Conservation (phyloP, 2,797 vertebrate genomes). For the Trematomus bernacchii region DNA sequence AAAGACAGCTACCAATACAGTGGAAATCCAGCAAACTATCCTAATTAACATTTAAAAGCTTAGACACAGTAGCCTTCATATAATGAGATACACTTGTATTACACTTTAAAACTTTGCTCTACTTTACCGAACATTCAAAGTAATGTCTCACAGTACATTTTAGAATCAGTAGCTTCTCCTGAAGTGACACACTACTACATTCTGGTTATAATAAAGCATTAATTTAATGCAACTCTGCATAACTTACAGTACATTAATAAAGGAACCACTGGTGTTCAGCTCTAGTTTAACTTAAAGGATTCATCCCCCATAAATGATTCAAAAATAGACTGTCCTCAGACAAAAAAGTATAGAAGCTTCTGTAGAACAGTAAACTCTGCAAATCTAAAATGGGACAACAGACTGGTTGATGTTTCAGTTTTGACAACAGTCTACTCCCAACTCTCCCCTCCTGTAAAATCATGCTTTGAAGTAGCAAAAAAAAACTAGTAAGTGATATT, state of each 20-base stretch:
- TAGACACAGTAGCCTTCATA: not conserved
- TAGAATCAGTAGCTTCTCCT: slow-evolving; percentile 1
- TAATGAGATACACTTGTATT: slow-evolving; percentile 13
- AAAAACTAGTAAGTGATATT: slow-evolving; percentile 39
- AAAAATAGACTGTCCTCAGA: slow-evolving; percentile 15
- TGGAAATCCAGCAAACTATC: slow-evolving; percentile 21
- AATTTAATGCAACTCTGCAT: slow-evolving; percentile 15
- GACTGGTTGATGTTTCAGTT: slow-evolving; percentile 45
- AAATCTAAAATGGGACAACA: slow-evolving; percentile 33
- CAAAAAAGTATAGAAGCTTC: slow-evolving; percentile 20
- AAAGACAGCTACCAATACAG: slow-evolving; percentile 32
- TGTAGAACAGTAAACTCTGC: slow-evolving; percentile 13
- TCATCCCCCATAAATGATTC: slow-evolving; percentile 11
- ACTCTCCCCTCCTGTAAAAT: slow-evolving; percentile 30
- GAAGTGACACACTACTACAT: not conserved
- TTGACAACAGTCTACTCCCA: slow-evolving; percentile 25
- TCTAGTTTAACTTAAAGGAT: slow-evolving; percentile 17
- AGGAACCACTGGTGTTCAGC: slow-evolving; percentile 3
- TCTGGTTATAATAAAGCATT: not conserved
- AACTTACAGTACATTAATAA: not conserved
- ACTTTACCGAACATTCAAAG: not conserved
- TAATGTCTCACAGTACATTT: not conserved
- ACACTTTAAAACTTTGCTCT: not conserved
- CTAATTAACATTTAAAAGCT: slow-evolving; percentile 35
- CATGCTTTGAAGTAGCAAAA: slow-evolving; percentile 34